Conservation (phyloP, 92 coral and sea anemone species). For the Muricea muricata region DNA sequence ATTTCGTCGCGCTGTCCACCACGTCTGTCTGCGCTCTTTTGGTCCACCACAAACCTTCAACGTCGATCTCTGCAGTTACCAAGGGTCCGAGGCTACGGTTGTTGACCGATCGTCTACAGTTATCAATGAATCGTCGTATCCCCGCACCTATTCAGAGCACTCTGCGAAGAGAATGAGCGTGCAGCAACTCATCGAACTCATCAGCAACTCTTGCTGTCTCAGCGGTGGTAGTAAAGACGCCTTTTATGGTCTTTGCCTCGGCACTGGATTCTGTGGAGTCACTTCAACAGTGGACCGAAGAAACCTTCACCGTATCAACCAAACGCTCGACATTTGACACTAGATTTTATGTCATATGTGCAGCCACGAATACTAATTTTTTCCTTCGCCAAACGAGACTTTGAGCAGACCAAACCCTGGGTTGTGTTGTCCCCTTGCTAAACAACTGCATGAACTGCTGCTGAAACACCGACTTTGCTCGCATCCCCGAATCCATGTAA, state of each 20-base stretch:
- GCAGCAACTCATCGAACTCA: conserved; percentile 23
- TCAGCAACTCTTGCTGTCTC: not conserved
- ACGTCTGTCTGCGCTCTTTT: not conserved
- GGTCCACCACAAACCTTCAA: conserved; percentile 32
- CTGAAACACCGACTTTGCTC: no score
- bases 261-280: conserved; percentile 29
- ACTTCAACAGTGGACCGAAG: no score
- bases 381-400: no score
- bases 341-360: not conserved
- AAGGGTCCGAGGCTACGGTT: conserved; percentile 46
- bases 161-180: conserved; percentile 1
- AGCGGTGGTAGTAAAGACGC: conserved; percentile 16
- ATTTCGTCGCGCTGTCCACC: conserved; percentile 16
- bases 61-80: conserved; percentile 34
- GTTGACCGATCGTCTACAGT: not conserved
- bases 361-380: no score
- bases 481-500: no score
- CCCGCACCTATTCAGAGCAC: conserved; percentile 56
- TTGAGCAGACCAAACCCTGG: no score
- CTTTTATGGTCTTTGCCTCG: conserved; percentile 52
- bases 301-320: not conserved
- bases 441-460: no score
- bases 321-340: not conserved
- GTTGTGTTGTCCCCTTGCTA: no score
- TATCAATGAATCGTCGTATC: conserved; percentile 41